phyloP scores from a whole-genome alignment of 2,888 invertebrate genomes.

The Beris chalybata region DNA sequence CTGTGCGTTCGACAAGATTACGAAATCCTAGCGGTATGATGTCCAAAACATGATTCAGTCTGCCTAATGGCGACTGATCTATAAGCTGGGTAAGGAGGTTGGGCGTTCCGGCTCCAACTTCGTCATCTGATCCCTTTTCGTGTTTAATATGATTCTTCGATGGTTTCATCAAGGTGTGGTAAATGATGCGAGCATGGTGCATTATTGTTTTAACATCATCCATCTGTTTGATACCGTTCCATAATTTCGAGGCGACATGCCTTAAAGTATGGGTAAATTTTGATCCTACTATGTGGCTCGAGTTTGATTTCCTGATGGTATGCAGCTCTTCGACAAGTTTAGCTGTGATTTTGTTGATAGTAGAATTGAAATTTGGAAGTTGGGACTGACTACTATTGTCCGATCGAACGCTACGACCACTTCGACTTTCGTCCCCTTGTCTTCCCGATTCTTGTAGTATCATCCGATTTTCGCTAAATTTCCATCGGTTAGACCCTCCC shows the following conservation, averaged over 20 bases:
- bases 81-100: not conserved
- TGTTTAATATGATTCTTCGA: not conserved
- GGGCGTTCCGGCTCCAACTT: not conserved
- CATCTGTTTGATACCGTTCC: conserved; percentile 5
- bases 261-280: conserved; percentile 21
- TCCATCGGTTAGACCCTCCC: conserved; percentile 47
- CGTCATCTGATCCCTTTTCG: not conserved
- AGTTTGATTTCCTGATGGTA: not conserved
- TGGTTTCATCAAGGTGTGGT: not conserved
- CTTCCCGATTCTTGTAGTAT: conserved; percentile 48
- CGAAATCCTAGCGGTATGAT: conserved; percentile 6
- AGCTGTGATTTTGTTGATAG: not conserved
- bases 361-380: conserved; percentile 7
- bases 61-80: not conserved
- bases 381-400: conserved; percentile 46
- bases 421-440: conserved; percentile 34
- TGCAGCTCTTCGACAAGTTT: conserved; percentile 1
- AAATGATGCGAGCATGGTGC: conserved; percentile 8
- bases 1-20: conserved; percentile 7
- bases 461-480: conserved; percentile 42
- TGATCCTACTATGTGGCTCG: not conserved
- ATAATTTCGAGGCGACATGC: conserved; percentile 14
- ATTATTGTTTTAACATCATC: conserved; percentile 21
- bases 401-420: conserved; percentile 46
- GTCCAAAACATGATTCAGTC: not conserved